These are phyloP conservation scores for Ceyx cyanopectus DNA, from an alignment of 2,113 vertebrate genomes.

Conservation along the genomic window DNA sequence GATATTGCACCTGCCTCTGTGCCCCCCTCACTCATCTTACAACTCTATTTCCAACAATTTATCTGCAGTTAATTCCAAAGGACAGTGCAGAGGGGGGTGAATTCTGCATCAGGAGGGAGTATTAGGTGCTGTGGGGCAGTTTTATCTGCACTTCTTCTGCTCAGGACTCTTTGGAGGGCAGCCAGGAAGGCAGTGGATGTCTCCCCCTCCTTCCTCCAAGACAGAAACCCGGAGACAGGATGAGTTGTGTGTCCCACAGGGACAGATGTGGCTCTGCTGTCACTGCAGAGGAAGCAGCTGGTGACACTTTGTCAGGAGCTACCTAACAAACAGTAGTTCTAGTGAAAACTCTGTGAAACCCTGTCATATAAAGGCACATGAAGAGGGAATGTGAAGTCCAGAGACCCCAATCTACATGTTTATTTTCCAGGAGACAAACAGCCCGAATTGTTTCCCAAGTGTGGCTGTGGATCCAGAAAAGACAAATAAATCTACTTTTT, in stretches of 20 bases:
- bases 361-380: neutral
- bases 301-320: neutral
- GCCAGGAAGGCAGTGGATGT: neutral
- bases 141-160: neutral
- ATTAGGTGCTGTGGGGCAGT: neutral
- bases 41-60: neutral
- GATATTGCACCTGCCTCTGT: neutral
- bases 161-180: slow-evolving; percentile 12
- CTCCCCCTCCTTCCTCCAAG: neutral
- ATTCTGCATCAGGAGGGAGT: neutral
- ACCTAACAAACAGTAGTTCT: neutral
- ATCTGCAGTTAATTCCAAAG: neutral
- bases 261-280: neutral
- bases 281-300: neutral
- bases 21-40: neutral
- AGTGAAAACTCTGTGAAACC: neutral
- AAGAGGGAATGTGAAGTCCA: neutral
- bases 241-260: neutral
- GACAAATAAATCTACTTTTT: neutral
- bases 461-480: neutral
- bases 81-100: accelerated
- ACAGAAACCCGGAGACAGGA: neutral
- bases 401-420: neutral
- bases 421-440: neutral
- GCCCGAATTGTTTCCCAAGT: neutral